phyloP scores from a whole-genome alignment of 2,797 vertebrate species.

The Cuculus canorus region DNA sequence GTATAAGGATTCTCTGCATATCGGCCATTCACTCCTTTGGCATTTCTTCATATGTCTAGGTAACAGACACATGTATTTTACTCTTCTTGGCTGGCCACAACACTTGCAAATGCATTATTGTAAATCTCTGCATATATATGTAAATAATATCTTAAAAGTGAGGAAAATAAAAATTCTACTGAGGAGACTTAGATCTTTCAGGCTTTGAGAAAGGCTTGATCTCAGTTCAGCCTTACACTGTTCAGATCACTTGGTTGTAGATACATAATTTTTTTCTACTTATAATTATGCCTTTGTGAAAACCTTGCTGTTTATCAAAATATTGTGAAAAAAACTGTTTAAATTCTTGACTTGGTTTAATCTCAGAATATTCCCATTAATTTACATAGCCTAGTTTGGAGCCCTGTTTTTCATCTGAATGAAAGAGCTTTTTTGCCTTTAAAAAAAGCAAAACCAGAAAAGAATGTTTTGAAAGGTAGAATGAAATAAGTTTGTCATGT shows the following conservation, averaged over 20 bases:
- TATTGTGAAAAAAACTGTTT: neutral
- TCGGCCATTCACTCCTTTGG: neutral
- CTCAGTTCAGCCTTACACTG: neutral
- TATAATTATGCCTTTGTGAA: neutral
- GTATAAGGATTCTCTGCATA: neutral
- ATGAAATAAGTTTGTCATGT: constrained; percentile 11
- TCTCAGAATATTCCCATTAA: neutral
- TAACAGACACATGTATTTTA: neutral
- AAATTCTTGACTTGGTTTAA: neutral
- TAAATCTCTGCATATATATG: neutral
- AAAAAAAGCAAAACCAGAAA: neutral
- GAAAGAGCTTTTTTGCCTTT: neutral
- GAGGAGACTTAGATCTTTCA: neutral
- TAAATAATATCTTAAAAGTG: neutral
- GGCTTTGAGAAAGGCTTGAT: neutral
- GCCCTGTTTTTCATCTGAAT: neutral
- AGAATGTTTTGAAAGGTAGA: neutral
- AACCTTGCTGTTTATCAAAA: neutral
- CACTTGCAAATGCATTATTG: neutral
- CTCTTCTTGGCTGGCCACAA: neutral
- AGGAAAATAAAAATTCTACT: neutral
- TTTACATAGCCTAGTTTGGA: neutral
- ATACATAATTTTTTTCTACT: neutral
- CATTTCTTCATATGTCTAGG: neutral
- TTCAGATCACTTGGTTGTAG: neutral